phyloP scores from a whole-genome alignment of 2,113 vertebrate species.

The Poeciliopsis occidentalis region DNA sequence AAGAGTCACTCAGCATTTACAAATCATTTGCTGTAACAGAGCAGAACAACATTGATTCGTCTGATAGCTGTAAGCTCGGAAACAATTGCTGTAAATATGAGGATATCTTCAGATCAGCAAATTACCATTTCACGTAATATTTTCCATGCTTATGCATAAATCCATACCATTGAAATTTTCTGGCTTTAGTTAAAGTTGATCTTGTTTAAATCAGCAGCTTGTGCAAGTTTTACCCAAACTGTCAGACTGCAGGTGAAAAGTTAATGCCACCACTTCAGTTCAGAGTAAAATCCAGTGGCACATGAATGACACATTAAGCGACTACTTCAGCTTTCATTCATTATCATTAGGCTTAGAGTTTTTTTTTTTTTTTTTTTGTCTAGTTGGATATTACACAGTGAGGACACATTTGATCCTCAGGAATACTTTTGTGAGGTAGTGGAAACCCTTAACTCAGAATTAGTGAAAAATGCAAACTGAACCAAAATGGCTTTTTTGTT shows the following conservation, averaged over 20 bases:
- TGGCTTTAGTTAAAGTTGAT: conserved; percentile 25
- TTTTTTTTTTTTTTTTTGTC: conserved; percentile 1
- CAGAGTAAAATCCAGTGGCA: conserved; percentile 42
- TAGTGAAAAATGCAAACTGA: conserved; percentile 28
- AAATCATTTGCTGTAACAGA: conserved; percentile 2
- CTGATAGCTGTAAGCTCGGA: conserved; percentile 62
- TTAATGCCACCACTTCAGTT: conserved; percentile 33
- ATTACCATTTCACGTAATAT: conserved; percentile 38
- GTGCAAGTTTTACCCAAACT: conserved; percentile 46
- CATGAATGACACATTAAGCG: conserved; percentile 56
- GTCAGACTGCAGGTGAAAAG: conserved; percentile 38
- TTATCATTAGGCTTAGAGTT: conserved; percentile 7
- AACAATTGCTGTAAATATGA: conserved; percentile 69
- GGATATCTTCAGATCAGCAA: conserved; percentile 46
- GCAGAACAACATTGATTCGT: conserved; percentile 25
- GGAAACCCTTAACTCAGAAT: conserved; percentile 28
- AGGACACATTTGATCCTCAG: conserved; percentile 49
- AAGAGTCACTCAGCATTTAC: conserved; percentile 22
- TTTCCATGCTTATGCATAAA: conserved; percentile 46
- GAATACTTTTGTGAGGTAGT: conserved; percentile 19
- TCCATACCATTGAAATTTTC: conserved; percentile 22
- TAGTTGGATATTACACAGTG: conserved; percentile 70
- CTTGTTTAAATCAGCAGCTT: conserved; percentile 39
- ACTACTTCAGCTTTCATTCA: conserved; percentile 21
- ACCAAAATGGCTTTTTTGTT: conserved; percentile 35